A percentile compares a stretch with the other conserved stretches of the same genome.
phyloP scores from a whole-genome alignment of 2,888 invertebrate species.

The Noctua comes region DNA sequence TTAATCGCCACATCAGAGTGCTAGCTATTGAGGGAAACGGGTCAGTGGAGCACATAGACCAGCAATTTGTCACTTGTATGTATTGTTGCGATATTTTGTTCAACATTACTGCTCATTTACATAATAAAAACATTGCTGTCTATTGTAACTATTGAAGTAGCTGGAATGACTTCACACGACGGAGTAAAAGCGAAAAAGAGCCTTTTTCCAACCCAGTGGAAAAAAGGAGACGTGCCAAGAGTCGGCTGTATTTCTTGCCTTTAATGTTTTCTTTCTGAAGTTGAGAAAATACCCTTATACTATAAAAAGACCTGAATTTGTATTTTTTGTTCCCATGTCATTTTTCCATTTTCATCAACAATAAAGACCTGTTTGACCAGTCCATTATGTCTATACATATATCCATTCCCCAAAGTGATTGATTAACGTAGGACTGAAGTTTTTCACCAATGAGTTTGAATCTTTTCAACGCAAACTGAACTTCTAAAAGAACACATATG shows the following conservation, averaged over 20 bases:
- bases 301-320: not conserved
- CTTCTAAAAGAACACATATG: not conserved
- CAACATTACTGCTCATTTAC: conserved; percentile 15
- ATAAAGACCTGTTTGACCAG: not conserved
- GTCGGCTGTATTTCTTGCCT: not conserved
- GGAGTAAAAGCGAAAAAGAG: not conserved
- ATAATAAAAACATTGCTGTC: conserved; percentile 24
- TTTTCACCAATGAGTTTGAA: no score
- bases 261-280: not conserved
- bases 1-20: conserved; percentile 32
- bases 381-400: not conserved
- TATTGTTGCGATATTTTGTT: conserved; percentile 36
- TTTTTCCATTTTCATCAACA: not conserved
- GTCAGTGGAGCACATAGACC: conserved; percentile 47
- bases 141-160: conserved; percentile 1
- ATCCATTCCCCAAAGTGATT: not conserved
- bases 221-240: not conserved
- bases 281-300: not conserved
- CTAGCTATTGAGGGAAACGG: conserved; percentile 48
- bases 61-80: conserved; percentile 37
- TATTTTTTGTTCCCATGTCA: not conserved
- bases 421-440: not conserved
- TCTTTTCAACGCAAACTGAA: not conserved
- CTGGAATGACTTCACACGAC: not conserved
- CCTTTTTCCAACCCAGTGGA: not conserved